Base-by-base conservation (phyloP, 92 coral and sea anemone genomes). In the Palythoa caribaeorum region DNA sequence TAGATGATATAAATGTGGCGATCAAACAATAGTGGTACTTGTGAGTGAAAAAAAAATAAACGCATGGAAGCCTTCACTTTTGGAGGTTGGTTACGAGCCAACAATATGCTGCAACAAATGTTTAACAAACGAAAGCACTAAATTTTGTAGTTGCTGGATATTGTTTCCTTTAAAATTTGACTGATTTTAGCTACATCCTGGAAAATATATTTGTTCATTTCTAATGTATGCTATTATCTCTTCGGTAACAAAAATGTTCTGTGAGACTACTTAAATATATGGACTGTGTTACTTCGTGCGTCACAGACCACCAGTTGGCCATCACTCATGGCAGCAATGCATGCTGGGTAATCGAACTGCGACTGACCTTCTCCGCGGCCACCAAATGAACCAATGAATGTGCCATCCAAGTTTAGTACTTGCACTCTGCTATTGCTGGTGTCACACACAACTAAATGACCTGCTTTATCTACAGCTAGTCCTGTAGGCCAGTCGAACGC, bases 381-480 rank as follows among this genome's bases (percentile, higher is more conserved):
- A 65, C 92, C 92, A 72, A 90, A 86, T 55, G 83, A 85, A 52
- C 86, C 66, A 21, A 85, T 47, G 63, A 86, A 90, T 11, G 75
- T 86, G 37, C 92, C 90, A 55, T 48, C 72, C 87, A 79, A 8
- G 13, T 90, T 72, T 28, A 90, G 66, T 79, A 90, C 66, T 70
- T 90, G 92, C 13, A 90, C 76, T 79, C 92, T 78, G 53, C 88
- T 13, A 10, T 90, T 90, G 57, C 78, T 69, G 21, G 86, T 77
- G 60, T 90, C 92, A 79, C 92, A 90, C 48, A 90, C 90, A 71
- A 90, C 73, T 35, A 90, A 81, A 57, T 78, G 92, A 21, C 79
- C 92, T 13, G 87, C 48, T 77, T 86, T 86, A 87, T 90, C 86
- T 17, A 90, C 68, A n/a, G 90, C 57, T 15, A 90, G 76, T n/a